Evolutionary conservation across 1,140 invertebrate species (phyloP).

Genomic region (Drosophila leontia): DNA sequence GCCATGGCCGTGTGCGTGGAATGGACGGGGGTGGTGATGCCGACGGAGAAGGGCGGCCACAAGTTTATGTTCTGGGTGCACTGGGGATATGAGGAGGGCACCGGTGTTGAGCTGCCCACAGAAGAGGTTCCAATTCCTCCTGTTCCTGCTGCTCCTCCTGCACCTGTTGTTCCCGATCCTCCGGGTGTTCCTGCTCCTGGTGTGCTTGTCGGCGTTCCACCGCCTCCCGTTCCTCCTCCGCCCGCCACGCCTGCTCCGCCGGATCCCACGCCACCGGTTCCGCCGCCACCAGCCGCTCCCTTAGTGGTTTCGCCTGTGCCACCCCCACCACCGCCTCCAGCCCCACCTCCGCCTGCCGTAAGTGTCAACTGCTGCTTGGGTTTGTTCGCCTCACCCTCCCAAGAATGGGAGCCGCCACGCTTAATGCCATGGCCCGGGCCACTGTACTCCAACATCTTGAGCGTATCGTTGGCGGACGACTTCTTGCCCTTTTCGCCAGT

Average conservation of each 20-base stretch:
- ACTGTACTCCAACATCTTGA: slow-evolving; percentile 71
- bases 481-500: slow-evolving; percentile 85
- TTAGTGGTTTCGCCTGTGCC: background rate
- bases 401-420: slow-evolving; percentile 86
- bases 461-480: slow-evolving; percentile 67
- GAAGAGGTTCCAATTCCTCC: slow-evolving; percentile 2
- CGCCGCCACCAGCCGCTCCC: background rate
- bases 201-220: background rate
- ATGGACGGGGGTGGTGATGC: slow-evolving; percentile 85
- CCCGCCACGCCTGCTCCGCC: slow-evolving; percentile 23
- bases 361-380: slow-evolving; percentile 86
- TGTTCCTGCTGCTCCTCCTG: background rate
- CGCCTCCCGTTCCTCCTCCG: slow-evolving; percentile 8
- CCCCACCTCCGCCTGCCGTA: background rate
- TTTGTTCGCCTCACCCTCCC: slow-evolving; percentile 87
- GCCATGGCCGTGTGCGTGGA: slow-evolving; percentile 80
- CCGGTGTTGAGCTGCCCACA: slow-evolving; percentile 17
- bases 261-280: background rate
- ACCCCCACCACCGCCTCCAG: background rate
- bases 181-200: slow-evolving; percentile 2
- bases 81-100: slow-evolving; percentile 12
- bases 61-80: slow-evolving; percentile 85
- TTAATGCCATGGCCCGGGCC: slow-evolving; percentile 87
- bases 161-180: background rate
- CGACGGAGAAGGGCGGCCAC: slow-evolving; percentile 88